Base-by-base conservation (phyloP, 1,140 invertebrate species). In the Drosophila micromelanica region DNA sequence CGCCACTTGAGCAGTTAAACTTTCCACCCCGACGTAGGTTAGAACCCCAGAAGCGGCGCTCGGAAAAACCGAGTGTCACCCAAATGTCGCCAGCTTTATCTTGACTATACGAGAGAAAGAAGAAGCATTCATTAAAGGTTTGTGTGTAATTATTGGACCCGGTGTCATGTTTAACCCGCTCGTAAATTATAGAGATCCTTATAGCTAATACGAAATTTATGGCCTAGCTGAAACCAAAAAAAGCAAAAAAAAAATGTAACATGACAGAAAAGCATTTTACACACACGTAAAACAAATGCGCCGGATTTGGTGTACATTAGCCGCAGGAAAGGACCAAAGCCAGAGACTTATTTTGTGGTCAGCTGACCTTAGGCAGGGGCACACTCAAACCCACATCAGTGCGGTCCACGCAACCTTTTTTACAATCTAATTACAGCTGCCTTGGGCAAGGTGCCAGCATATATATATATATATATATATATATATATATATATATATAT, bases 131-230 rank as follows among this genome's bases (percentile, higher is more conserved):
- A 27, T 6, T 27, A 35, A n/a, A 15, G 52, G 9, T 27, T 27
- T 17, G 20, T 64, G 59, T 59, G 63, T 76, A 86, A 86, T 86
- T 86, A 87, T 75, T 52, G 56, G 35, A 52, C 40, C 67, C 51
- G 17, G 59, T 59, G 68, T 64, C 48, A 72, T 60, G 60, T 75
- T 80, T 71, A 82, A 65, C 69, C 85, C 85, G 71, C 85, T 89
- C 85, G 85, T 89, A 89, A 89, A 89, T 89, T 90, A 90, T 78
- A 61, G 59, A 85, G 85, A 89, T 89, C 85, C 85, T 82, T 89
- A 76, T 70, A 78, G 85, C 85, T 89, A 89, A 89, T 89, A 89
- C 74, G 85, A 90, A 89, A 89, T 89, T 89, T 89, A 89, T 89
- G 75, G 72, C 51, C 71, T 30, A 63, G 67, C 73, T 75, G 61